phyloP scores from a whole-genome alignment of 2,113 vertebrate species.

The Nothobranchius kuhntae region DNA sequence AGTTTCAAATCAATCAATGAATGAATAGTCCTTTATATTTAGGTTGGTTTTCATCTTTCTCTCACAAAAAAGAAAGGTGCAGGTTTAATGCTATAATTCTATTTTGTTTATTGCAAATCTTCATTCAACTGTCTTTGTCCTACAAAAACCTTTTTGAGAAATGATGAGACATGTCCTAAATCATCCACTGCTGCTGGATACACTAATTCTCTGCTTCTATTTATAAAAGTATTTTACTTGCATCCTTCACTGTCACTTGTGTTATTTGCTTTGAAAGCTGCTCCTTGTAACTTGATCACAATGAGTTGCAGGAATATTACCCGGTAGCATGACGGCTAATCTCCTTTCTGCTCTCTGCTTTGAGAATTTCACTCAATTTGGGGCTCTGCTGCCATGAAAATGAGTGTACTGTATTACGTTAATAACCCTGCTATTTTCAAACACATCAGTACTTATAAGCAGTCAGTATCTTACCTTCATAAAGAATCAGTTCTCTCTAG shows the following conservation, averaged over 20 bases:
- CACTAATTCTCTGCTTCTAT: not conserved
- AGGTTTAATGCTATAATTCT: not conserved
- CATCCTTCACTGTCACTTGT: not conserved
- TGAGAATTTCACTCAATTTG: not conserved
- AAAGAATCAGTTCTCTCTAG: no score
- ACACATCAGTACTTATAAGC: no score
- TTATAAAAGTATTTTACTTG: constrained; percentile 2
- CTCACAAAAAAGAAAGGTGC: not conserved
- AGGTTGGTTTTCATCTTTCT: no score
- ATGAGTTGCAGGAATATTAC: not conserved
- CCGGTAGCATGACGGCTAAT: not conserved
- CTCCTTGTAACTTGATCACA: not conserved
- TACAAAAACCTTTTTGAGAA: not conserved
- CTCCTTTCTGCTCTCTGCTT: not conserved
- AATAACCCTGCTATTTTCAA: no score
- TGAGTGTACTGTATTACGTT: not conserved
- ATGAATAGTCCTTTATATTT: no score
- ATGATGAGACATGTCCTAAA: not conserved
- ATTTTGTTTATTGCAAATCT: no score
- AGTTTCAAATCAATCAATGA: no score
- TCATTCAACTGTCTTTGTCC: not conserved
- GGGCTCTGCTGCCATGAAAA: not conserved
- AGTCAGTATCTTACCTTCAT: no score
- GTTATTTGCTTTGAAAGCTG: constrained; percentile 2
- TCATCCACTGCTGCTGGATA: not conserved